Percentiles rank a stretch among this genome's conserved stretches.
These are phyloP conservation scores for Euplagia quadripunctaria DNA, from an alignment of 2,888 invertebrate species.

Conservation along the genomic window DNA sequence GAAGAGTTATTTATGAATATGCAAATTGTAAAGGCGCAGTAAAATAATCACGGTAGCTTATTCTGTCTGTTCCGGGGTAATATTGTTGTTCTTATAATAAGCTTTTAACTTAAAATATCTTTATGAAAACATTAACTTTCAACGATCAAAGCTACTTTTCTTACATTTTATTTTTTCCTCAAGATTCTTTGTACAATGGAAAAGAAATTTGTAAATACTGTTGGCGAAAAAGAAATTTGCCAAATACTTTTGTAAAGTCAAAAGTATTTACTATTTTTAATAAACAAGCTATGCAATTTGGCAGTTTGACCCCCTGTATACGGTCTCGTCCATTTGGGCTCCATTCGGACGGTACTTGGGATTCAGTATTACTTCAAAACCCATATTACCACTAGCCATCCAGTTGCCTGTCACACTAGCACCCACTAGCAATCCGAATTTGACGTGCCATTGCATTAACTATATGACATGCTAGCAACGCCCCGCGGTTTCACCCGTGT, in stretches of 20 bases:
- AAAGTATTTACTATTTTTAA: background rate
- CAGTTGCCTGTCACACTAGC: too few species aligned
- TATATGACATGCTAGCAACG: too few species aligned
- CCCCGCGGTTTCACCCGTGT: too few species aligned
- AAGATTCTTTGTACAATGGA: constrained; percentile 4
- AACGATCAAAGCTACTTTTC: constrained; percentile 9
- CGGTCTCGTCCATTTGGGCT: too few species aligned
- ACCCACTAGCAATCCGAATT: too few species aligned
- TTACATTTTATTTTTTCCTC: constrained; percentile 1
- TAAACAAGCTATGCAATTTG: background rate
- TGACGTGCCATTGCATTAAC: too few species aligned
- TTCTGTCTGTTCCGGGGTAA: constrained; percentile 13
- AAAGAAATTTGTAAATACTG: constrained; percentile 2
- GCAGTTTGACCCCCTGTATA: background rate
- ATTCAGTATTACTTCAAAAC: too few species aligned
- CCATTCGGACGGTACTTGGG: too few species aligned
- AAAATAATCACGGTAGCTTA: constrained; percentile 16
- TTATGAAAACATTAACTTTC: constrained; percentile 12
- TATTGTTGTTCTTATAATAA: constrained; percentile 12
- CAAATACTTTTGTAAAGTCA: background rate
- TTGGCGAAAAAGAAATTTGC: constrained; percentile 1
- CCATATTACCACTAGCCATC: too few species aligned
- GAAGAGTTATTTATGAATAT: constrained; percentile 15
- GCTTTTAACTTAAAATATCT: constrained; percentile 2
- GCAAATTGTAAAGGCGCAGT: constrained; percentile 4